Percentiles rank a stretch among this genome's conserved stretches.
These are phyloP conservation scores for Pelecanoides urinatrix DNA, from an alignment of 2,113 vertebrate genomes.

Conservation along the genomic window DNA sequence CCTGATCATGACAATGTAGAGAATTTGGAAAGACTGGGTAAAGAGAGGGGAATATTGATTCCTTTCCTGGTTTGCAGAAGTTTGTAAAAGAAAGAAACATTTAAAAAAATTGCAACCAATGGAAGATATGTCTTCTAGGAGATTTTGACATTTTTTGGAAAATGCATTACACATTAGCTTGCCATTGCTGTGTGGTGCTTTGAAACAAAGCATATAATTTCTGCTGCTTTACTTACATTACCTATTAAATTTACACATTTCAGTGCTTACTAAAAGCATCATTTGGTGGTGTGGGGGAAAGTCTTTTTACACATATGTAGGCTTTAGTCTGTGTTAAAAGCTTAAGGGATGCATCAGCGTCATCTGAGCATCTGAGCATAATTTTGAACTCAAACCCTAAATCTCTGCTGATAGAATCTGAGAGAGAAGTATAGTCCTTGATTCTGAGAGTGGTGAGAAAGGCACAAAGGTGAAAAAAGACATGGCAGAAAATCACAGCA, in stretches of 20 bases:
- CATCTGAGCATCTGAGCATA: neutral
- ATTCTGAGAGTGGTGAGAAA: neutral
- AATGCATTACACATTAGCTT: neutral
- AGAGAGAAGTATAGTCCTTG: neutral
- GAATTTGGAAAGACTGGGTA: neutral
- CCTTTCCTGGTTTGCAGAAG: neutral
- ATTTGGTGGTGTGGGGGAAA: neutral
- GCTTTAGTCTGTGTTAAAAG: neutral
- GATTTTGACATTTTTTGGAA: neutral
- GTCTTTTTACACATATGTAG: neutral
- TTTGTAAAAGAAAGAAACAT: neutral
- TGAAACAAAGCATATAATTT: neutral
- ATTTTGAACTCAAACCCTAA: slow-evolving; percentile 28
- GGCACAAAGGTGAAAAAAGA: slow-evolving; percentile 11
- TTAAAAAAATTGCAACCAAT: neutral
- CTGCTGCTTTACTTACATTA: neutral
- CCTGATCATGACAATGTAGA: neutral
- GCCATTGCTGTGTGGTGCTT: neutral
- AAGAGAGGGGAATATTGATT: neutral
- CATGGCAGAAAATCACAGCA: neutral
- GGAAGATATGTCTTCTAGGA: neutral
- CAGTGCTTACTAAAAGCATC: neutral
- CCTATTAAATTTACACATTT: neutral
- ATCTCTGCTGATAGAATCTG: slow-evolving; percentile 4
- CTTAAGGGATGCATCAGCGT: neutral